A percentile compares a stretch with the other conserved stretches of the same genome.
phyloP scores from a whole-genome alignment of 2,113 vertebrate genomes.

The Perca flavescens region DNA sequence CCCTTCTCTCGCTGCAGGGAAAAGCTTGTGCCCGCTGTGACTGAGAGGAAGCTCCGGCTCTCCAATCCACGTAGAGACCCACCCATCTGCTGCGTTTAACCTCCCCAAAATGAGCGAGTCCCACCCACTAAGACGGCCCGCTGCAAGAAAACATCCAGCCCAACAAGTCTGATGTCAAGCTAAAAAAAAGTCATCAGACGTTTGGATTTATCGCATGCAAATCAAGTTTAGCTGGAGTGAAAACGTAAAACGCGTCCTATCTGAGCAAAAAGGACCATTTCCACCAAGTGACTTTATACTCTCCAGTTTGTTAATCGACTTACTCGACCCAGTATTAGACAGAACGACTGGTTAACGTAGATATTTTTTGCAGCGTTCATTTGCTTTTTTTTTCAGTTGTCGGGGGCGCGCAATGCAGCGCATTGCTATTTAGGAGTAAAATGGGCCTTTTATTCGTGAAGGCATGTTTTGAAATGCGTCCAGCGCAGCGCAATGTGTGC shows the following conservation, averaged over 20 bases:
- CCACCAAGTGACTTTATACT: too few relatives aligned
- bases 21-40: constrained; percentile 81
- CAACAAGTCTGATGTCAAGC: constrained; percentile 43
- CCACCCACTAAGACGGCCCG: constrained; percentile 68
- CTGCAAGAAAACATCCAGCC: constrained; percentile 51
- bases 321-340: not conserved
- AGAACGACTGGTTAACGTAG: not conserved
- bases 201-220: not conserved
- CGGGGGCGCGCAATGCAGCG: constrained; percentile 34
- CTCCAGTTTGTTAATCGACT: not conserved
- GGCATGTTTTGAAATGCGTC: constrained; percentile 65
- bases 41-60: constrained; percentile 80
- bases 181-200: not conserved
- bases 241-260: not conserved
- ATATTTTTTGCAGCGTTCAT: constrained; percentile 38
- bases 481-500: constrained; percentile 53
- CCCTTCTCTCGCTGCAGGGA: constrained; percentile 47
- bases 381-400: not conserved
- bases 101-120: constrained; percentile 82
- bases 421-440: constrained; percentile 39
- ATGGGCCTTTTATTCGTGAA: constrained; percentile 64
- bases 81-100: constrained; percentile 85
- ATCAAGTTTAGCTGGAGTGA: not conserved
- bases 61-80: constrained; percentile 79
- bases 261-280: not conserved